Conservation (phyloP, 1,140 invertebrate genomes). For the Aphelinus atriplicis region DNA sequence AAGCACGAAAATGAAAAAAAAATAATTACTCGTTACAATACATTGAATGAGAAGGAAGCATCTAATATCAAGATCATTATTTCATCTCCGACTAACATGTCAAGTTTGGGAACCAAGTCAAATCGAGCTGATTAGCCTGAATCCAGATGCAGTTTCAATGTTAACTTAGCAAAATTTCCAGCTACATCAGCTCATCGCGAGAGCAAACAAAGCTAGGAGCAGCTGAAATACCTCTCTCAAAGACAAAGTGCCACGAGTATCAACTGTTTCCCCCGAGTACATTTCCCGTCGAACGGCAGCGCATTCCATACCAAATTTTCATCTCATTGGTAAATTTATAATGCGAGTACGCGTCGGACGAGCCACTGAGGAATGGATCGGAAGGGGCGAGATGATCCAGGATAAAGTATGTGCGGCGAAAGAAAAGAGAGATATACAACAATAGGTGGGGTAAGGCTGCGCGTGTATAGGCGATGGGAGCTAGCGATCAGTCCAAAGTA, state of each 20-base stretch:
- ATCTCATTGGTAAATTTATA: too few relatives aligned
- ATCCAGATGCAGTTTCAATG: slow-evolving; percentile 5
- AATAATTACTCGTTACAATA: too few relatives aligned
- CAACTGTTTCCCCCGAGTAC: neutral
- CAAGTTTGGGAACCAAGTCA: too few relatives aligned
- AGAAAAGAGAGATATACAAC: too few relatives aligned
- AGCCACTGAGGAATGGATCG: neutral
- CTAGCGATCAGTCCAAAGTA: slow-evolving; percentile 9
- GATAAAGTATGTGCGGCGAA: too few relatives aligned
- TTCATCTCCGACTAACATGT: neutral
- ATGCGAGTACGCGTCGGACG: neutral
- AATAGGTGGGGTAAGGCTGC: too few relatives aligned
- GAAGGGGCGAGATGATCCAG: neutral
- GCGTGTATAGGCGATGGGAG: too few relatives aligned
- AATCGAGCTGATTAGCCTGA: slow-evolving; percentile 20
- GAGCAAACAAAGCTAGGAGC: slow-evolving; percentile 12
- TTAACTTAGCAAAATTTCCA: slow-evolving; percentile 18
- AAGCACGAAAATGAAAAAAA: too few relatives aligned
- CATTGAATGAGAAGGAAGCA: too few relatives aligned
- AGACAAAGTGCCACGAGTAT: slow-evolving; percentile 7
- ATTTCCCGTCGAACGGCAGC: neutral
- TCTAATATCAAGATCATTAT: too few relatives aligned
- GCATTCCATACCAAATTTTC: too few relatives aligned
- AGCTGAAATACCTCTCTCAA: slow-evolving; percentile 5
- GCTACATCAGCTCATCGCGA: neutral